These are phyloP conservation scores for Euzetes globulus DNA, from an alignment of 2,888 invertebrate species.

Conservation along the genomic window DNA sequence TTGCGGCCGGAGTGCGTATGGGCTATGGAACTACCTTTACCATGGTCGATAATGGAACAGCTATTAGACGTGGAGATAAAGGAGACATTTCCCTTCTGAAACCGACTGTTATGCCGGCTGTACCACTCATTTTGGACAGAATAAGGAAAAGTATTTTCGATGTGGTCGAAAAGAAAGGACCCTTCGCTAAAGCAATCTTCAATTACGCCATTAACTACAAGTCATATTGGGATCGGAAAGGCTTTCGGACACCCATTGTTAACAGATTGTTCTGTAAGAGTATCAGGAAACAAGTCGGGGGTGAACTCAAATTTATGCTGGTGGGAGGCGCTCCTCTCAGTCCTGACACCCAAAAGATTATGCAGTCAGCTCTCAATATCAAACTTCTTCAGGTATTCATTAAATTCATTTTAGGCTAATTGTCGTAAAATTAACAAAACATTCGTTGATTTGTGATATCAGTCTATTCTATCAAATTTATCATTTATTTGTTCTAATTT, in stretches of 20 bases:
- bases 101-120: constrained; percentile 92
- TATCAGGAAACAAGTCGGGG: constrained; percentile 71
- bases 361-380: constrained; percentile 80
- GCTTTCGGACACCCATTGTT: constrained; percentile 51
- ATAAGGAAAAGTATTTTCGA: constrained; percentile 83
- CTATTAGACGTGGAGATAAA: constrained; percentile 86
- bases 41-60: constrained; percentile 63
- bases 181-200: constrained; percentile 73
- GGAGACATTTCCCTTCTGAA: constrained; percentile 85
- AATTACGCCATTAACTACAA: constrained; percentile 93
- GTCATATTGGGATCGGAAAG: constrained; percentile 65
- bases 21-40: constrained; percentile 95
- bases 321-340: constrained; percentile 92
- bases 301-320: constrained; percentile 75
- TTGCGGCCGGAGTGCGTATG: constrained; percentile 77
- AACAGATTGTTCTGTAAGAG: constrained; percentile 57
- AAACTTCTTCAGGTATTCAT: constrained; percentile 62
- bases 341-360: constrained; percentile 89
- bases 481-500: not conserved
- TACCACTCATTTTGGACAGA: constrained; percentile 61
- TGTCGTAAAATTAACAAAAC: no score
- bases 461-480: not conserved
- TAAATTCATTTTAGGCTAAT: not conserved
- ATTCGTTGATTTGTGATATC: no score
- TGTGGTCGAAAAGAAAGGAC: constrained; percentile 69